A percentile compares a stretch with the other conserved stretches of the same genome.
These are phyloP conservation scores for Mesocricetus auratus DNA, from an alignment of 2,113 vertebrate species.

Conservation along the genomic window DNA sequence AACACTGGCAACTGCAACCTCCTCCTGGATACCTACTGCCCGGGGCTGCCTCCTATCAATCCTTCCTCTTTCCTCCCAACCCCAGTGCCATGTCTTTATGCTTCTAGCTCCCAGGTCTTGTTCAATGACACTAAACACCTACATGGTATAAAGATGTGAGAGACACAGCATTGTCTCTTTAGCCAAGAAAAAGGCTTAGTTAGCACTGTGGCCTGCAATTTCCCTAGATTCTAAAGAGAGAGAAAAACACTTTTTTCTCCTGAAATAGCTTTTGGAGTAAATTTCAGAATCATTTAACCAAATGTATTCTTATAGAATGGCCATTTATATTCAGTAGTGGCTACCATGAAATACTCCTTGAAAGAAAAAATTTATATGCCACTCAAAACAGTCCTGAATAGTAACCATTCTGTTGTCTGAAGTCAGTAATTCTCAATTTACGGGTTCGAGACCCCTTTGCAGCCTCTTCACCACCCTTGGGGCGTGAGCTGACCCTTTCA, in stretches of 20 bases:
- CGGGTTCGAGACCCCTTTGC: neutral
- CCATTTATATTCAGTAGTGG: neutral
- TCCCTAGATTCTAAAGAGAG: neutral
- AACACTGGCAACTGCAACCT: neutral
- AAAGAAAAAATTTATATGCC: neutral
- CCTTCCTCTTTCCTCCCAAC: neutral
- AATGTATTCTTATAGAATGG: neutral
- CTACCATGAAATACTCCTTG: conserved; percentile 4
- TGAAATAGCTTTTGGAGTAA: neutral
- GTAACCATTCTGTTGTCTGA: neutral
- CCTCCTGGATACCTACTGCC: neutral
- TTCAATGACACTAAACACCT: neutral
- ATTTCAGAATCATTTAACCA: conserved; percentile 12
- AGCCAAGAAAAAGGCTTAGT: neutral
- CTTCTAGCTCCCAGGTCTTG: neutral
- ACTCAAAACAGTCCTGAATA: neutral
- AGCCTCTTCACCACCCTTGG: neutral
- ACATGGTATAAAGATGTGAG: neutral
- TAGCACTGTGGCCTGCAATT: neutral
- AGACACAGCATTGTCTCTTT: neutral
- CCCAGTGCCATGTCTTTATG: neutral
- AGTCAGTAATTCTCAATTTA: neutral
- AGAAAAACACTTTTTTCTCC: neutral
- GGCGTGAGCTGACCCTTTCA: neutral
- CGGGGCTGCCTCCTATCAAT: neutral